Base-by-base conservation (phyloP, 2,113 vertebrate species). In the Notothenia coriiceps region DNA sequence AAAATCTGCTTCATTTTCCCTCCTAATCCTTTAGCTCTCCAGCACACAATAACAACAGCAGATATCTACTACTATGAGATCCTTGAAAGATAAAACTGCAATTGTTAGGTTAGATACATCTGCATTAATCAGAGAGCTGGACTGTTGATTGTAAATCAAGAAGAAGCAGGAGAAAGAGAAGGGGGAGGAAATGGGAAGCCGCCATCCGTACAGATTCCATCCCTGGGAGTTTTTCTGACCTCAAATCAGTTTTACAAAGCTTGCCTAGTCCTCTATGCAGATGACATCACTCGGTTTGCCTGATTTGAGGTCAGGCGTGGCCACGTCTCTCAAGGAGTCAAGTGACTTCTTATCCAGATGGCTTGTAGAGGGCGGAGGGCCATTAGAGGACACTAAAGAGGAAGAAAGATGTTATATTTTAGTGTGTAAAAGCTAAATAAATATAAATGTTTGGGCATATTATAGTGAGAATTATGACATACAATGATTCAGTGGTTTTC, bases 291-390 rank as follows among this genome's bases (percentile, higher is more conserved):
- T 92, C 11, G 77, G 72, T 88, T 92, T 95, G 80, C 94, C 95
- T 59, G 94, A 95, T 86, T 91, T 92, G 74, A 87, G 91, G 67
- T 96, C 96, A 44, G 91, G 87, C 15, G 92, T 91, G 15, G 85
- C 81, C 47, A 94, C 72, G 17, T 95, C 96, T 92, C 96, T 95
- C 88, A 94, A 86, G 29, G 73, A 90, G 85, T 94, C 92, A 0
- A 94, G 10, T 1, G 93, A 89, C 88, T 94, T 95, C 90, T 93
- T 96, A 89, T 96, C 96, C 80, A 94, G 87, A 91, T 93, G 93
- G 90, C 92, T 80, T 71, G 90, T 88, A 13, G 93, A 93, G 54
- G 83, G 79, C 1, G 94, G 94, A 2, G 93, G 93, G 67, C 96
- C 92, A 0, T 95, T 93, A 11, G 94, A 85, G n/a, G 89, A 94